phyloP scores from a whole-genome alignment of 2,113 vertebrate genomes.

The Numida meleagris region DNA sequence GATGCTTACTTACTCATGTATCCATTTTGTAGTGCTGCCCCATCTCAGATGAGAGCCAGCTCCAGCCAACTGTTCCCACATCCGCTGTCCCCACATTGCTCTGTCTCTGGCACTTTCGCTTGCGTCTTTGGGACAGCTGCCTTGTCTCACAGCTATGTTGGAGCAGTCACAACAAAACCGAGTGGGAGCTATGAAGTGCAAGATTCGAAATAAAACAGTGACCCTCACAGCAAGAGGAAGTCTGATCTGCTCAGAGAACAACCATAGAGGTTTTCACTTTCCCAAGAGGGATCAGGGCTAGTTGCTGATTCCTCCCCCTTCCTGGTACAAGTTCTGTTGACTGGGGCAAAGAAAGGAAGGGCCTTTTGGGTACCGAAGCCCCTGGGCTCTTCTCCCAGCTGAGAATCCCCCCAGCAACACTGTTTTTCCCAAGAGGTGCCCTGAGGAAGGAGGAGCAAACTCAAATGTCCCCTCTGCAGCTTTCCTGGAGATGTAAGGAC shows the following conservation, averaged over 20 bases:
- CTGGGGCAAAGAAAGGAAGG: neutral
- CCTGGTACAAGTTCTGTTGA: neutral
- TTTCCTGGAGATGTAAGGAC: neutral
- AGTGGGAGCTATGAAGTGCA: neutral
- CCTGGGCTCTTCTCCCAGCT: neutral
- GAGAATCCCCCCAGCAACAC: neutral
- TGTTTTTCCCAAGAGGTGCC: too few relatives aligned
- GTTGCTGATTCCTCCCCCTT: neutral
- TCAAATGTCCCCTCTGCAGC: neutral
- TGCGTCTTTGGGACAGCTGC: neutral
- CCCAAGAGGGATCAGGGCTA: neutral
- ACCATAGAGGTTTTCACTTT: neutral
- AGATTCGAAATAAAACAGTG: neutral
- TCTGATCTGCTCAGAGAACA: neutral
- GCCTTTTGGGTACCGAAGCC: neutral
- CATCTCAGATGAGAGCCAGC: too few relatives aligned
- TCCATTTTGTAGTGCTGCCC: neutral
- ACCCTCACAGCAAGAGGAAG: neutral
- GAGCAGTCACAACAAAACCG: neutral
- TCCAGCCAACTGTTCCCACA: neutral
- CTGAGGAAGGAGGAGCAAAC: neutral
- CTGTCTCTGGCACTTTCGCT: neutral
- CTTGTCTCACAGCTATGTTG: neutral
- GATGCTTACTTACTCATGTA: neutral
- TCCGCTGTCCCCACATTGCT: neutral